Evolutionary conservation across 2,888 invertebrate genomes (phyloP), one percentile per base, ranked within the genome.

Genomic region (Carabus problematicus): DNA sequence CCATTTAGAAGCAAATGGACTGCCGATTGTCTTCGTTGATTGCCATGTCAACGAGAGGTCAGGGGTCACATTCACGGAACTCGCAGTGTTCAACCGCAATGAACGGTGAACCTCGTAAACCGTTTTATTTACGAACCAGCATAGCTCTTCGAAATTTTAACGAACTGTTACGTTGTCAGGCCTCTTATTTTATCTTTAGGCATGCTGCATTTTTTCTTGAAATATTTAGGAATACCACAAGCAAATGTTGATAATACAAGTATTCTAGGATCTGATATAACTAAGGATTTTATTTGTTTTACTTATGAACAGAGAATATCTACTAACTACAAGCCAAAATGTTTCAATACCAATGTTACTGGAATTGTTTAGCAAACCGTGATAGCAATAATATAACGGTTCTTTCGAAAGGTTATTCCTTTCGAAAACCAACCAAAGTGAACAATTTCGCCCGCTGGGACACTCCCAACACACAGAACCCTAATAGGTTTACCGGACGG

Each of bases 21-120:
- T 49, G 52, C 16, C 14, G 52, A 16, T 52, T 52, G 52, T 52
- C 52, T 52, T 52, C 14, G 52, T 4, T 52, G 52, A 52, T 52
- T 52, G 52, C 52, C 16, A 19, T 52, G 52, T 52, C 52, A 52
- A 9, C 14, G 18, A 52, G 52, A 52, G 11, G 52, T 52, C 52
- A 52, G 12, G 16, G 52, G 52, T 52, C 14, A 52, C 18, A 12
- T 52, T 52, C 45, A 14, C 45, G n/a, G 45, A 45, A 29, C 29
- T 29, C 29, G 12, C 52, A 52, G 12, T 18, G 52, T 16, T 52
- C 14, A 52, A 9, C 9, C 19, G 16, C 45, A 14, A 2, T 14
- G 45, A 45, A 45, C 45, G 7, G n/a, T 52, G 52, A 16, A 52
- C 52, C 52, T 52, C 52, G 11, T 52, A 52, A 52, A 52, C 14